Base-by-base conservation (phyloP, 1,140 invertebrate species). In the Coptotermes formosanus region DNA sequence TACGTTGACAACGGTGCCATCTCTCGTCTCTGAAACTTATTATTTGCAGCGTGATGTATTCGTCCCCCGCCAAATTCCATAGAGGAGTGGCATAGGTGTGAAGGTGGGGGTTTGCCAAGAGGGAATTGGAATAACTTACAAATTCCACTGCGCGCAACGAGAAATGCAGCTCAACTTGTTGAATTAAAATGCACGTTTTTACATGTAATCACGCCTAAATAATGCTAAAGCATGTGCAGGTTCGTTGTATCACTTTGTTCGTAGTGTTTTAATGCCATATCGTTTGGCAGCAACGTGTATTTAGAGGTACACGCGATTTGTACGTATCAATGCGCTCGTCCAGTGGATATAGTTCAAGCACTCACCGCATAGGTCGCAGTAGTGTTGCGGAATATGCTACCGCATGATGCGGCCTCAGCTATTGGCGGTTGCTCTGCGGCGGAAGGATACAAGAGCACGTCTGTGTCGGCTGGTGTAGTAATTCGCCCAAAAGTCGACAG, bases 271-370 rank as follows among this genome's bases (percentile, higher is more conserved):
- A 48, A 48, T 3, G 45, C 45, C 14, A 16, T 48, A 6, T 9
- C 45, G 14, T 48, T 12, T 12, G 1, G 52, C 21, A 55, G 19
- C 21, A 55, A 21, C 52, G 2, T 55, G 14, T 55, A 21, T 4
- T 48, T 16, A 38, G 3, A 16, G 45, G 45, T 12, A 48, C 6
- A 48, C 3, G 9, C 45, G 9, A 16, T 0, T 7, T 16, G 45
- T 55, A 84, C 55, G 48, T 84, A 84, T 84, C 83, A 45, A 52
- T 84, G 44, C 83, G 83, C 83, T 8, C 23, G n/a, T 83, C 48
- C 45, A 11, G 25, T 52, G 48, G 44, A 55, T 45, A 30, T 84
- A 52, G 83, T 84, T 84, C 83, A 52, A n/a, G 52, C 48, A 14
- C 55, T 59, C 44, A 19, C 83, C 83, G 83, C 83, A 19, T 16